These are phyloP conservation scores for Helicoverpa armigera DNA, from an alignment of 1,140 invertebrate genomes.

Conservation along the genomic window DNA sequence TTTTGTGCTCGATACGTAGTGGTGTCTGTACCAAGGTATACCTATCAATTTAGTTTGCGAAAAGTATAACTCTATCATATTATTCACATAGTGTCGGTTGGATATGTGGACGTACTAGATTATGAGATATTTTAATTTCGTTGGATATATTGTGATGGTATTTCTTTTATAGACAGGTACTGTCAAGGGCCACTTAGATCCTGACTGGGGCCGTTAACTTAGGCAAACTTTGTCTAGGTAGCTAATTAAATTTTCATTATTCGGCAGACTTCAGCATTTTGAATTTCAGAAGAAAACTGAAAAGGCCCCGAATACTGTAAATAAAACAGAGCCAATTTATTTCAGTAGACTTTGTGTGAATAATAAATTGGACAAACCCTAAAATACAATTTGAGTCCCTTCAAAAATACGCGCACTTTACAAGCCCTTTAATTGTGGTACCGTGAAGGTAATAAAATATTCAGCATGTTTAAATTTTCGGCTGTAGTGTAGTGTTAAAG, in stretches of 20 bases:
- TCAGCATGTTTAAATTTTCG: constrained; percentile 34
- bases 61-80: background rate
- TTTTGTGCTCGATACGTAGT: background rate
- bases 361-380: background rate
- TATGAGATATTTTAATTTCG: too few relatives aligned
- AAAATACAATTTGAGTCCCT: background rate
- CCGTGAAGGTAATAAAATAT: constrained; percentile 16
- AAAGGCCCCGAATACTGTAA: too few relatives aligned
- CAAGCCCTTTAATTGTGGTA: constrained; percentile 3
- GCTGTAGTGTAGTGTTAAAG: constrained; percentile 18
- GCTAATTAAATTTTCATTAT: too few relatives aligned
- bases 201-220: too few relatives aligned
- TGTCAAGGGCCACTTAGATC: too few relatives aligned
- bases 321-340: background rate
- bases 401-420: background rate
- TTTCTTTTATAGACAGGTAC: too few relatives aligned
- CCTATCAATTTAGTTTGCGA: background rate
- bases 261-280: too few relatives aligned
- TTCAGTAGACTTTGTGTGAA: background rate
- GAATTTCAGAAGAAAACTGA: too few relatives aligned
- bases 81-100: too few relatives aligned
- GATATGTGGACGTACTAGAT: too few relatives aligned
- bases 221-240: too few relatives aligned
- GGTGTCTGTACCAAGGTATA: background rate
- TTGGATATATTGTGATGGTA: too few relatives aligned